Base-by-base conservation (phyloP, 2,888 invertebrate genomes). In the Actias luna region DNA sequence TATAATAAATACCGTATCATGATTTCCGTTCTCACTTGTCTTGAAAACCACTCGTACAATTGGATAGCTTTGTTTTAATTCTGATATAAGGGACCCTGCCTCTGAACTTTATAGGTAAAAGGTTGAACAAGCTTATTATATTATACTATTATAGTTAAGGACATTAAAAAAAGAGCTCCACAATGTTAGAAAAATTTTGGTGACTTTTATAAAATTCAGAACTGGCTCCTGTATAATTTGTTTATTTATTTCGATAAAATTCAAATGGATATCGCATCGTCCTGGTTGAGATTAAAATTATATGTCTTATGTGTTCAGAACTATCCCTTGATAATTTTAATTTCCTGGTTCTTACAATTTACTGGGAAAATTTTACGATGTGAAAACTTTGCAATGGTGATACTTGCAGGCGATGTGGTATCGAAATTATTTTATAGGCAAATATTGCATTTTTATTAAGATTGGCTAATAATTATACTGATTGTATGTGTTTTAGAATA, bases 351-450 rank as follows among this genome's bases (percentile, higher is more conserved):
- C 64, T 64, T 39, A 62, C 64, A 69, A 67, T 65, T 68, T 67
- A 71, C 65, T 68, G n/a, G 71, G 72, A 70, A 74, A 73, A 76
- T 76, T 73, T 70, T 69, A 69, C 69, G 71, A 69, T 68, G 70
- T 70, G 61, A 64, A 63, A 70, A 71, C 65, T 69, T 69, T 50
- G 63, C 63, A 42, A 35, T 33, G 35, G 42, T 52, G 36, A 22
- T 61, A 57, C 59, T 59, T 35, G 29, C 36, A 46, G 46, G 12
- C 46, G 57, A 35, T 57, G 18, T 42, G 25, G 46, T 18, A 50
- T 31, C 33, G 29, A n/a, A 7, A 1, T 33, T 25, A 58, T 62
- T 62, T 58, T 50, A 57, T n/a, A n/a, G n/a, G n/a, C 8, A 33
- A 16, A 39, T 39, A n/a, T 39, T 39, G 16, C n/a, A 39, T 12